These are phyloP conservation scores for Fragum whitleyi DNA, from an alignment of 2,888 invertebrate species.

Conservation along the genomic window DNA sequence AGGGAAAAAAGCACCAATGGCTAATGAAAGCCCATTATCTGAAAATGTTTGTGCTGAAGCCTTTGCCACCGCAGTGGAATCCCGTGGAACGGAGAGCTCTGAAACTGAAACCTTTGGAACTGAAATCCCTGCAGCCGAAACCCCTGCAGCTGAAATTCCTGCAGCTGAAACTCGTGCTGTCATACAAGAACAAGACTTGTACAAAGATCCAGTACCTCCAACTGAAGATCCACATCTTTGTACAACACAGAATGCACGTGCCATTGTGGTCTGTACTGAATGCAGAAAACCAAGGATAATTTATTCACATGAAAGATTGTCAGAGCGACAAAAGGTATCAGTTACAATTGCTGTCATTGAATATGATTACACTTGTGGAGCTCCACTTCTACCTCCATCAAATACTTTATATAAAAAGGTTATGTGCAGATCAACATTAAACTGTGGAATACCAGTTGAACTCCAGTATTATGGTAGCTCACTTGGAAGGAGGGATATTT, in stretches of 20 bases:
- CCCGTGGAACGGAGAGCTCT: too few relatives aligned
- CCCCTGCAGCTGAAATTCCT: background rate
- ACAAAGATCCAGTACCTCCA: conserved; percentile 1
- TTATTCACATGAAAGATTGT: background rate
- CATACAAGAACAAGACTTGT: background rate
- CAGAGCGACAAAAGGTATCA: conserved; percentile 3
- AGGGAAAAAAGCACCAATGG: background rate
- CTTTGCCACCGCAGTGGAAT: too few relatives aligned
- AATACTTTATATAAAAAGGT: background rate
- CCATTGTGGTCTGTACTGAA: conserved; percentile 18
- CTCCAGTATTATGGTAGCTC: conserved; percentile 8
- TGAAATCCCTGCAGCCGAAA: background rate
- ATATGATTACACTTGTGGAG: conserved; percentile 27
- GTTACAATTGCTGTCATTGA: conserved; percentile 11
- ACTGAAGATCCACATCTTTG: background rate
- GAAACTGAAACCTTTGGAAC: too few relatives aligned
- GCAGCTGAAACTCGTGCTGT: background rate
- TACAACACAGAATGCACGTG: conserved; percentile 28
- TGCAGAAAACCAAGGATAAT: conserved; percentile 29
- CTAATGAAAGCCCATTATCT: too few relatives aligned
- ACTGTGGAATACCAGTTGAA: conserved; percentile 18
- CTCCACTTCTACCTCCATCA: conserved; percentile 15
- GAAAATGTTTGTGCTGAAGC: too few relatives aligned
- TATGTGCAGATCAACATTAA: background rate
- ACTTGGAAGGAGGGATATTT: background rate